Evolutionary conservation across 1,140 invertebrate species (phyloP), one percentile per base, ranked within the genome.

Genomic region (Camponotus vicinus): DNA sequence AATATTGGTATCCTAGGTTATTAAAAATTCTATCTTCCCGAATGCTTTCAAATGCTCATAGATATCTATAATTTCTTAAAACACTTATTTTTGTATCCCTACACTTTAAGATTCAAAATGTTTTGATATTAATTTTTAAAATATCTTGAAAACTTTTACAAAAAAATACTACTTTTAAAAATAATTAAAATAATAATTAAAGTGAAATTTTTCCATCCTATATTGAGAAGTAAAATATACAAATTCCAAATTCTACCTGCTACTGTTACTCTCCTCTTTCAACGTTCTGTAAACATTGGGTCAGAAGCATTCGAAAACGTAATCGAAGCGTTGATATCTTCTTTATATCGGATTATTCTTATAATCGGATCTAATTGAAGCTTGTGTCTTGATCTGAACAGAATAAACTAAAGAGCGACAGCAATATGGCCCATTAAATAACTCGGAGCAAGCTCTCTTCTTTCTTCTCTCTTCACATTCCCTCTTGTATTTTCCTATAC

Each of bases 361-460:
- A 6, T 40, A 83, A 63, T 63, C 8, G n/a, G 49, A 73, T 70
- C 63, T 80, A 79, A 69, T 40, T 42, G 8, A 69, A 83, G 27
- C 55, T 75, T 37, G 55, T 61, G 40, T 83, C 32, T 83, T 45
- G 32, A 32, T 21, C 49, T 42, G 13, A 75, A 82, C 71, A 71
- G n/a, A 66, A 59, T 52, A 73, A 82, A 61, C 49, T 83, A 55
- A 15, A 75, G 37, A 15, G 67, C 52, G 59, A 70, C 55, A 76
- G 63, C 27, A 40, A 32, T 70, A 73, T 63, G 69, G 79, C 79
- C 79, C 79, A 83, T 83, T 69, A 83, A 83, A 83, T 70, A 70
- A 83, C 69, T 83, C 69, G n/a, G 40, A 82, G 79, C 40, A 18
- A 71, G 73, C 11, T 75, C 40, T 83, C 13, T 45, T 73, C 79